These are phyloP conservation scores for Cephus pygmeus DNA, from an alignment of 2,888 invertebrate genomes.

Conservation along the genomic window DNA sequence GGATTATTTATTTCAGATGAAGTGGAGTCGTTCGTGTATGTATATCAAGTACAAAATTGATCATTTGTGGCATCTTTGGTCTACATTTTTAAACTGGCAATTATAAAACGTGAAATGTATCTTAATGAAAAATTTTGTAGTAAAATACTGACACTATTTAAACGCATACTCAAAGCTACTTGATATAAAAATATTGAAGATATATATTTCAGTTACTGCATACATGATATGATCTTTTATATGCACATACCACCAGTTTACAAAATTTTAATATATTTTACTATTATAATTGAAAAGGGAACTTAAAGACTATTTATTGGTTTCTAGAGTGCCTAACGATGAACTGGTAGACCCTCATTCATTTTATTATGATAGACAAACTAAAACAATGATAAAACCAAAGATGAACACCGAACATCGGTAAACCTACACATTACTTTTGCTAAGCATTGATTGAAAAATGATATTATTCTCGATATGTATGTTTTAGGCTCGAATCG, in stretches of 20 bases:
- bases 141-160: neutral
- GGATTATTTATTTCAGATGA: neutral
- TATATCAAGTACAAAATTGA: neutral
- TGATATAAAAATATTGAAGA: neutral
- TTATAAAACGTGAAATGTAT: neutral
- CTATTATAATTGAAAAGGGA: neutral
- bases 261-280: neutral
- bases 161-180: neutral
- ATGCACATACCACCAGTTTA: neutral
- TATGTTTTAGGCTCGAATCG: neutral
- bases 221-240: neutral
- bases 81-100: neutral
- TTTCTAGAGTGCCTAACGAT: neutral
- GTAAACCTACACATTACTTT: neutral
- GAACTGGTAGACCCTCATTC: conserved; percentile 46
- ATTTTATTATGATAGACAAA: conserved; percentile 38
- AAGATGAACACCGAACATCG: neutral
- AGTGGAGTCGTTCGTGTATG: neutral
- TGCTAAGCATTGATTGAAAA: neutral
- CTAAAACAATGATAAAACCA: conserved; percentile 22
- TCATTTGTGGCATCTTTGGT: neutral
- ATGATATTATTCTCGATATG: neutral
- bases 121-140: neutral
- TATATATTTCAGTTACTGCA: neutral
- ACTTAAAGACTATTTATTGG: neutral